Percentiles rank a stretch among this genome's conserved stretches.
phyloP scores from a whole-genome alignment of 2,888 invertebrate genomes.

The Drosophila antonietae region DNA sequence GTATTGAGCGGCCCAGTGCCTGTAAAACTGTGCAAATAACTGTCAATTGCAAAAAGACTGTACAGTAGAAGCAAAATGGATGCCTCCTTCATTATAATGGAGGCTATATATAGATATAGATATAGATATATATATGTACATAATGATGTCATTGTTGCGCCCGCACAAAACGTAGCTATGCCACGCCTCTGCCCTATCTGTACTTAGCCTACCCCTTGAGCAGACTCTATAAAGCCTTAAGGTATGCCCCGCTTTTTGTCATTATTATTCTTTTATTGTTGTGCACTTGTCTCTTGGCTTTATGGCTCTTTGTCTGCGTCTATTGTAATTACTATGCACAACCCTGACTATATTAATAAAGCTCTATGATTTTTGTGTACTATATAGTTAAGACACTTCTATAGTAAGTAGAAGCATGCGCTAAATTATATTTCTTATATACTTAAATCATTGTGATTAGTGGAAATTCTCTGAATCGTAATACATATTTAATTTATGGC shows the following conservation, averaged over 20 bases:
- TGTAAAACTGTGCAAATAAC: conserved; percentile 46
- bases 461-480: neutral
- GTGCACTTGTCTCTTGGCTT: conserved; percentile 44
- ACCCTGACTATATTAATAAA: conserved; percentile 32
- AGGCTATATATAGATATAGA: neutral
- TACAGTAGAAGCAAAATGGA: neutral
- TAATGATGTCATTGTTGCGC: conserved; percentile 67
- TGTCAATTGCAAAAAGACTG: conserved; percentile 20
- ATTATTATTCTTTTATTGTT: conserved; percentile 27
- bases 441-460: neutral
- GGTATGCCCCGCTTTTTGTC: conserved; percentile 55
- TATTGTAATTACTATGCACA: conserved; percentile 33
- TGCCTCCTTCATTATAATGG: neutral
- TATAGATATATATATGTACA: neutral
- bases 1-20: conserved; percentile 32
- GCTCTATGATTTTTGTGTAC: neutral
- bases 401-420: neutral
- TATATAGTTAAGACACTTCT: neutral
- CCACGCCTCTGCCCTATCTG: neutral
- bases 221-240: conserved; percentile 49
- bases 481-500: neutral
- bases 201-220: neutral
- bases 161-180: conserved; percentile 6
- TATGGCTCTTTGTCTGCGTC: conserved; percentile 7
- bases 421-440: neutral